Conservation (phyloP, 2,888 invertebrate species). For the Choristoneura rosaceana region DNA sequence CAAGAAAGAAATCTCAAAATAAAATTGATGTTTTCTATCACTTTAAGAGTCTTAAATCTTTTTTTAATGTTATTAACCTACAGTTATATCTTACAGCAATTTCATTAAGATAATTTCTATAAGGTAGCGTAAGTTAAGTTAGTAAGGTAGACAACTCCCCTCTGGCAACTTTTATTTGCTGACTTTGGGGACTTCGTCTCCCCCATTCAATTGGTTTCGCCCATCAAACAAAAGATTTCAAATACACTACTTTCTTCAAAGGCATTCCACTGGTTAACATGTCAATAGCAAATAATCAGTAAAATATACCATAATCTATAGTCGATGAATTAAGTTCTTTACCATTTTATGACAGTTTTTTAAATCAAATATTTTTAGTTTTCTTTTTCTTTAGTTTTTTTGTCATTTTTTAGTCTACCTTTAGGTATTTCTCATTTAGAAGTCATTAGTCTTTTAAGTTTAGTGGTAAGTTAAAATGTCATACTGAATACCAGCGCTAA, state of each 20-base stretch:
- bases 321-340: no score
- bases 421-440: no score
- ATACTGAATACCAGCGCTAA: no score
- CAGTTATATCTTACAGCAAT: background rate
- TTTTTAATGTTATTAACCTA: background rate
- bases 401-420: no score
- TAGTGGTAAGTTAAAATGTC: no score
- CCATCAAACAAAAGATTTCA: constrained; percentile 4
- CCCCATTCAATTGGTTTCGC: background rate
- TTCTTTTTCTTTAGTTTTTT: no score
- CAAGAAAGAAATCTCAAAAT: no score
- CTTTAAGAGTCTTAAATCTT: no score
- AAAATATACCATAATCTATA: background rate
- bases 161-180: background rate
- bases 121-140: background rate
- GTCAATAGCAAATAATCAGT: background rate
- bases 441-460: no score
- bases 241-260: constrained; percentile 2
- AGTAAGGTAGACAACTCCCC: background rate
- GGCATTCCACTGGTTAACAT: background rate
- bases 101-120: background rate
- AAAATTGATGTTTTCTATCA: no score
- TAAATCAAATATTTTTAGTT: no score
- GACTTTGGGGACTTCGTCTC: background rate
- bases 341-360: no score